A percentile compares a stretch with the other conserved stretches of the same genome.
Evolutionary conservation across 2,797 vertebrate species (phyloP).

Genomic region (Acrossocheilus fasciatus): DNA sequence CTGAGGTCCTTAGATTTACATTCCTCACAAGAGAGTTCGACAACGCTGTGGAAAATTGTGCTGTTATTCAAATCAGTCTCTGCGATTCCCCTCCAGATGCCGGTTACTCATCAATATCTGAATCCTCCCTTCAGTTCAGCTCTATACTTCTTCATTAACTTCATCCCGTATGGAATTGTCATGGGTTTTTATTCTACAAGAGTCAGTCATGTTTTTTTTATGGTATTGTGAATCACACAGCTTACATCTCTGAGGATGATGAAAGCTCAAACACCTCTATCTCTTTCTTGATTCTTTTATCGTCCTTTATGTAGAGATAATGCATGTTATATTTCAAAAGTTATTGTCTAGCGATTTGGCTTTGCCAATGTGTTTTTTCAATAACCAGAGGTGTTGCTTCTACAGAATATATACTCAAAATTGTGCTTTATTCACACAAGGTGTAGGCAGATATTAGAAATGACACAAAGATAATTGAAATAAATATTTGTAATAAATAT

Average conservation of each 20-base stretch:
- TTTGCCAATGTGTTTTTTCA: not conserved
- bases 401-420: not conserved
- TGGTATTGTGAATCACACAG: not conserved
- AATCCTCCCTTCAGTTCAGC: constrained; percentile 38
- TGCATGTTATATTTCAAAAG: not conserved
- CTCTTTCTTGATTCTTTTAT: not conserved
- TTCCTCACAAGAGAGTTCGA: constrained; percentile 39
- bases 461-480: not conserved
- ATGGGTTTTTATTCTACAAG: constrained; percentile 2
- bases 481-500: not conserved
- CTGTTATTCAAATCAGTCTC: constrained; percentile 43
- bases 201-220: not conserved
- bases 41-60: constrained; percentile 34
- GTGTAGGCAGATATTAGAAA: not conserved
- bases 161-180: not conserved
- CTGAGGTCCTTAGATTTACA: constrained; percentile 30
- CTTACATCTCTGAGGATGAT: not conserved
- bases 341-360: not conserved
- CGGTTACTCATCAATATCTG: constrained; percentile 44
- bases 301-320: not conserved
- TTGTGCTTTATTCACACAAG: not conserved
- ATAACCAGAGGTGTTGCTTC: not conserved
- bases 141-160: constrained; percentile 40
- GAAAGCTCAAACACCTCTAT: not conserved
- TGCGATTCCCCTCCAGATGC: constrained; percentile 41